A percentile compares a stretch with the other conserved stretches of the same genome.
These are phyloP conservation scores for Drosophila hamatofila DNA, from an alignment of 2,888 invertebrate species.

Conservation along the genomic window DNA sequence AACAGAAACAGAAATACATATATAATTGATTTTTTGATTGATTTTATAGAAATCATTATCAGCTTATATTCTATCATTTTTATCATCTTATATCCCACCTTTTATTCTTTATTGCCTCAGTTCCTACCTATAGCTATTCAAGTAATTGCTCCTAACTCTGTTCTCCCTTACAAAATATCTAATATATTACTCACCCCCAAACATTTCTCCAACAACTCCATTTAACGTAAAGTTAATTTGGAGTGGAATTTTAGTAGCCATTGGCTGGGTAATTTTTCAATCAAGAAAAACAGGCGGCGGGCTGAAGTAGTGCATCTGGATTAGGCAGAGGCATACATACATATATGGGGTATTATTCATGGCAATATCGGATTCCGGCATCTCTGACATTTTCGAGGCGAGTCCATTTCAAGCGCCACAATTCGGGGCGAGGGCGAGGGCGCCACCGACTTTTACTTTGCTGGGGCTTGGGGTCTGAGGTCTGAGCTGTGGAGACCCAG, in stretches of 20 bases:
- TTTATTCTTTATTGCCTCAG: background rate
- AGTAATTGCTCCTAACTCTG: background rate
- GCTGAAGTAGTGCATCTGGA: slow-evolving; percentile 20
- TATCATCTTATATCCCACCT: too few relatives aligned
- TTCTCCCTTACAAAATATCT: background rate
- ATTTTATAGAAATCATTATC: too few relatives aligned
- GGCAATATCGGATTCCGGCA: slow-evolving; percentile 46
- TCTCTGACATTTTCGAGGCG: slow-evolving; percentile 33
- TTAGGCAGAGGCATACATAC: slow-evolving; percentile 6
- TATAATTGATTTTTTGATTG: too few relatives aligned
- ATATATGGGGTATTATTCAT: slow-evolving; percentile 37
- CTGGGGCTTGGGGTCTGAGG: slow-evolving; percentile 9
- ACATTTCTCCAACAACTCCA: background rate
- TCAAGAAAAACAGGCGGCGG: slow-evolving; percentile 20
- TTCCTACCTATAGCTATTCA: too few relatives aligned
- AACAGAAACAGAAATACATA: too few relatives aligned
- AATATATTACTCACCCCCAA: background rate
- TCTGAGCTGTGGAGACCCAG: slow-evolving; percentile 31
- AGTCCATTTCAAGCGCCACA: slow-evolving; percentile 45
- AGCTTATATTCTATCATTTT: too few relatives aligned
- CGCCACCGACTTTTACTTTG: slow-evolving; percentile 45
- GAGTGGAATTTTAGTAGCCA: slow-evolving; percentile 34
- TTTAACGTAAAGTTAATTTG: slow-evolving; percentile 4
- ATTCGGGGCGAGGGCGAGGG: slow-evolving; percentile 23
- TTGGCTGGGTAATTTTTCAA: slow-evolving; percentile 33